Conservation (phyloP, 2,797 vertebrate species). For the Astyanax mexicanus region DNA sequence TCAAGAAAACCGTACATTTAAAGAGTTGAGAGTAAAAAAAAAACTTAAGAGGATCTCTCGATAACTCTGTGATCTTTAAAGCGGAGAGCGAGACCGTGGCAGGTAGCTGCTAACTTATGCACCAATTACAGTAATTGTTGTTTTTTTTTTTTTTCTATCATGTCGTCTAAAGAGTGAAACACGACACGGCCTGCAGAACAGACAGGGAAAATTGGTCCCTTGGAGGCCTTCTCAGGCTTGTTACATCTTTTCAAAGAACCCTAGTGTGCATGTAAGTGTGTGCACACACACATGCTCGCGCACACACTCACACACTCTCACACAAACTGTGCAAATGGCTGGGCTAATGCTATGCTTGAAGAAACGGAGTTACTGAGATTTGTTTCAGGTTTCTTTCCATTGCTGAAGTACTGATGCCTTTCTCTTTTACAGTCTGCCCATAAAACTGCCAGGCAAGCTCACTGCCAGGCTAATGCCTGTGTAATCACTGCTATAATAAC, state of each 20-base stretch:
- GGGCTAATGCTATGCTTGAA: conserved; percentile 51
- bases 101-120: conserved; percentile 58
- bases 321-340: conserved; percentile 49
- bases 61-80: conserved; percentile 37
- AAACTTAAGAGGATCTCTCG: conserved; percentile 35
- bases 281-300: background rate
- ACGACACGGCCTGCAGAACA: conserved; percentile 52
- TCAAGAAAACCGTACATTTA: background rate
- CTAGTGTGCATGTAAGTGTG: too few relatives aligned
- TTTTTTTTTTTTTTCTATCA: conserved; percentile 3
- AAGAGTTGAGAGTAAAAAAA: conserved; percentile 39
- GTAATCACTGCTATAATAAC: background rate
- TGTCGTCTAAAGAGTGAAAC: conserved; percentile 58
- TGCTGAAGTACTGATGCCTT: conserved; percentile 53
- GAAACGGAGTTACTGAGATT: conserved; percentile 55
- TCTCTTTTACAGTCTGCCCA: conserved; percentile 34
- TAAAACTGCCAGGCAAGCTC: conserved; percentile 40
- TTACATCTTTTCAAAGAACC: conserved; percentile 45
- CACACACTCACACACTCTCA: background rate
- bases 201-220: conserved; percentile 69
- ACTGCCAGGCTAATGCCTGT: conserved; percentile 48
- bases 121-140: conserved; percentile 60
- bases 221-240: conserved; percentile 57
- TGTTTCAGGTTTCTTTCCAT: conserved; percentile 57
- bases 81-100: background rate